These are phyloP conservation scores for Cosmopolites sordidus DNA, from an alignment of 2,888 invertebrate genomes.

Conservation along the genomic window DNA sequence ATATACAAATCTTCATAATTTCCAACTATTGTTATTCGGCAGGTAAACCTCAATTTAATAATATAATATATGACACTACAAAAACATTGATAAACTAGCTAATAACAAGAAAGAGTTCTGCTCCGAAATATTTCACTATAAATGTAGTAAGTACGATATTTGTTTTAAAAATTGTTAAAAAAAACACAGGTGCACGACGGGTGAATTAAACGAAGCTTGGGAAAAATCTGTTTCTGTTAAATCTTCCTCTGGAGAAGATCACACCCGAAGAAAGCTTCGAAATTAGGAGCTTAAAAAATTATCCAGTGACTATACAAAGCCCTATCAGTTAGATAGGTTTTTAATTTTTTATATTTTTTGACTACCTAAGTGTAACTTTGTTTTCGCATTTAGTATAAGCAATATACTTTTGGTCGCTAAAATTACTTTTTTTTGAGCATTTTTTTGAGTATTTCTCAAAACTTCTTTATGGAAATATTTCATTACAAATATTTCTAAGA, in stretches of 20 bases:
- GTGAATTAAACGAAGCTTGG: not conserved
- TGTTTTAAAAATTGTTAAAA: constrained; percentile 7
- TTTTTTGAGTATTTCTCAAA: constrained; percentile 11
- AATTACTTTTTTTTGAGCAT: constrained; percentile 11
- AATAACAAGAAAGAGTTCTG: constrained; percentile 18
- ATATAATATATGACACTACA: constrained; percentile 35
- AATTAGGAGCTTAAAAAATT: constrained; percentile 6
- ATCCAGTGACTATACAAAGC: constrained; percentile 12
- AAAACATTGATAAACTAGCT: constrained; percentile 26
- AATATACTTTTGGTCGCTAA: constrained; percentile 7
- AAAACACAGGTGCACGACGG: constrained; percentile 14
- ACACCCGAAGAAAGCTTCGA: constrained; percentile 1
- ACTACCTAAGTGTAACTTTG: constrained; percentile 4
- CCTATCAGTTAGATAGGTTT: constrained; percentile 8
- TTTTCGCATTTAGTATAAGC: constrained; percentile 7
- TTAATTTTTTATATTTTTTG: constrained; percentile 5
- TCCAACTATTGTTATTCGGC: constrained; percentile 43
- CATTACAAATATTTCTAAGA: constrained; percentile 8
- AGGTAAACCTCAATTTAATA: constrained; percentile 42
- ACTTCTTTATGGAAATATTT: constrained; percentile 7
- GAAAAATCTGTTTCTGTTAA: too few relatives aligned
- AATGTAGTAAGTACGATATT: constrained; percentile 16
- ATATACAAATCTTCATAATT: constrained; percentile 41
- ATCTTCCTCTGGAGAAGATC: too few relatives aligned
- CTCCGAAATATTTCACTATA: constrained; percentile 13